Evolutionary conservation across 2,797 vertebrate species (phyloP).

Genomic region (Diceros bicornis): DNA sequence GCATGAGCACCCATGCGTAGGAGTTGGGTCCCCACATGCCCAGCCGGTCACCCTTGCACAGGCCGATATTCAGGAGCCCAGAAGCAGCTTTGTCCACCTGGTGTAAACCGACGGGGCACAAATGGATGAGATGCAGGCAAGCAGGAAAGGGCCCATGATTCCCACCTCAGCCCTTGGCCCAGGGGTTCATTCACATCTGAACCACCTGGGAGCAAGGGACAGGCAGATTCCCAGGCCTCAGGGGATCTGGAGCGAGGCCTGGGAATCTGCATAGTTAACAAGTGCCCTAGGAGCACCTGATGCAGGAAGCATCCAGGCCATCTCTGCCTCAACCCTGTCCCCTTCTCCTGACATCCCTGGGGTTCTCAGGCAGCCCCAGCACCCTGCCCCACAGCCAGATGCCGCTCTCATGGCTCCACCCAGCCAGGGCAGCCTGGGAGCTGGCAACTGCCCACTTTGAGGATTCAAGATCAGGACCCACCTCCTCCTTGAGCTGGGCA

Average conservation of each 20-base stretch:
- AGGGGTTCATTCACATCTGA: not conserved
- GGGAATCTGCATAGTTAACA: not conserved
- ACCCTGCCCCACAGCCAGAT: rapidly evolving
- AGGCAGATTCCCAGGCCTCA: not conserved
- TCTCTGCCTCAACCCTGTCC: not conserved
- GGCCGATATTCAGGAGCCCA: constrained; percentile 94
- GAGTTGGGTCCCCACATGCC: constrained; percentile 96
- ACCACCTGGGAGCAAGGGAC: not conserved
- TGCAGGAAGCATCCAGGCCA: not conserved
- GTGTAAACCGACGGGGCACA: constrained; percentile 29
- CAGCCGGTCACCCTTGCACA: constrained; percentile 93
- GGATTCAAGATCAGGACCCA: constrained; percentile 82
- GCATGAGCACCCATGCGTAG: constrained; percentile 95
- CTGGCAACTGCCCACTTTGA: not conserved
- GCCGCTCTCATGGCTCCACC: not conserved
- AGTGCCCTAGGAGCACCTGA: not conserved
- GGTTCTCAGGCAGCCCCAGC: not conserved
- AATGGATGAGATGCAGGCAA: not conserved
- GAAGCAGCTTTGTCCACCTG: constrained; percentile 94
- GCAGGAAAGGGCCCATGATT: not conserved
- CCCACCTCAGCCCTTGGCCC: not conserved
- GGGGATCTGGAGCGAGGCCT: not conserved
- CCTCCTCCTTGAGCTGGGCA: constrained; percentile 92
- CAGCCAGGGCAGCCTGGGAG: not conserved
- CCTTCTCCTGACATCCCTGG: not conserved